Evolutionary conservation across 2,888 invertebrate species (phyloP).

Genomic region (Noctua janthina): DNA sequence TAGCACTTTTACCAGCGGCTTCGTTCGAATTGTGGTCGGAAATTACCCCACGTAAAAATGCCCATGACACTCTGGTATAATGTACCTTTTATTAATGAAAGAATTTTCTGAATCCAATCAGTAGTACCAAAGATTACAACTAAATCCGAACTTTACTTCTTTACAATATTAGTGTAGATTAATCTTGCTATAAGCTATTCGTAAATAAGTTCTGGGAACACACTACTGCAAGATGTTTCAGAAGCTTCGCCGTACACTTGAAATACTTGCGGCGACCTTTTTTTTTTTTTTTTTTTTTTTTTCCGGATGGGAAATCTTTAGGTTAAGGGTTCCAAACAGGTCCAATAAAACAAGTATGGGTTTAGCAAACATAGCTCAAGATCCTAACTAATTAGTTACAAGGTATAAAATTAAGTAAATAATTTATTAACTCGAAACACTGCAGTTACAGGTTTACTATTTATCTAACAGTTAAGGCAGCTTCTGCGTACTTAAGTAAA

Average conservation of each 20-base stretch:
- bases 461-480: neutral
- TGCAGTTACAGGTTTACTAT: constrained; percentile 4
- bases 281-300: too few species aligned
- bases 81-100: neutral
- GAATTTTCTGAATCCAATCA: neutral
- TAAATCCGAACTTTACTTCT: neutral
- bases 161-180: neutral
- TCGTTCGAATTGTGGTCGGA: neutral
- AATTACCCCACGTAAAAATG: neutral
- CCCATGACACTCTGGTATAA: neutral
- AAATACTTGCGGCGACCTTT: constrained; percentile 20
- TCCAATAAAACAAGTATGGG: constrained; percentile 28
- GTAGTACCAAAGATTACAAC: neutral
- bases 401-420: constrained; percentile 14
- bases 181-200: neutral
- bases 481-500: neutral
- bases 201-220: neutral
- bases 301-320: too few species aligned
- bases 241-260: neutral
- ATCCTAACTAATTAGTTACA: constrained; percentile 46
- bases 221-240: constrained; percentile 9
- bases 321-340: constrained; percentile 25
- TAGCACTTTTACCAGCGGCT: neutral
- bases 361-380: constrained; percentile 30
- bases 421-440: constrained; percentile 19